A percentile compares a stretch with the other conserved stretches of the same genome.
phyloP scores from a whole-genome alignment of 2,888 invertebrate genomes.

The Hirtodrosophila histrioides region DNA sequence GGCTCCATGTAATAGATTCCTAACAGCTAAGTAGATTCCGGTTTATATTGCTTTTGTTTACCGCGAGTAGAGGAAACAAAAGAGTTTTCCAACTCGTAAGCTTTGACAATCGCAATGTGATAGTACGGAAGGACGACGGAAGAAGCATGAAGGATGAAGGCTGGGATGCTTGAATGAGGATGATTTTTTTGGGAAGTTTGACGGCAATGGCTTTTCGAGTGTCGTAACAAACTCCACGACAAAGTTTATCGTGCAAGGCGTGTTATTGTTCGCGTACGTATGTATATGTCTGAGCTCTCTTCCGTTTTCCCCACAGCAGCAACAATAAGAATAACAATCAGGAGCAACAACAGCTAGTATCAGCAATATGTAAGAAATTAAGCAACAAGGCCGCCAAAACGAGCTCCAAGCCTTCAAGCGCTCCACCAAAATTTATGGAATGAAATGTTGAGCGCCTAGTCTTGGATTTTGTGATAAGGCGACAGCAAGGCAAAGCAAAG shows the following conservation, averaged over 20 bases:
- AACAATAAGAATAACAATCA: slow-evolving; percentile 9
- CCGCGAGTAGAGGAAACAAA: slow-evolving; percentile 42
- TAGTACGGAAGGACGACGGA: not conserved
- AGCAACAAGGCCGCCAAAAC: slow-evolving; percentile 42
- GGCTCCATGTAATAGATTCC: slow-evolving; percentile 54
- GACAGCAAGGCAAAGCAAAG: slow-evolving; percentile 2
- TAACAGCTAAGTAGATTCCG: slow-evolving; percentile 62
- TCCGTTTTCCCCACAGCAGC: slow-evolving; percentile 12
- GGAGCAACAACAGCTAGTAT: slow-evolving; percentile 9
- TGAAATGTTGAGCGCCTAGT: slow-evolving; percentile 58
- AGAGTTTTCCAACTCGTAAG: slow-evolving; percentile 3
- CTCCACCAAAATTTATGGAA: slow-evolving; percentile 51
- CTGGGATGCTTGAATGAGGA: not conserved
- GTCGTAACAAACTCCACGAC: slow-evolving; percentile 50
- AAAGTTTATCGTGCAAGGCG: slow-evolving; percentile 41
- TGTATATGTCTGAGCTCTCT: slow-evolving; percentile 20
- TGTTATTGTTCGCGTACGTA: not conserved
- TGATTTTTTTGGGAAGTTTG: slow-evolving; percentile 37
- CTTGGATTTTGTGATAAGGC: slow-evolving; percentile 48
- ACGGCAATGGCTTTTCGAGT: slow-evolving; percentile 40
- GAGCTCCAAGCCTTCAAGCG: slow-evolving; percentile 43
- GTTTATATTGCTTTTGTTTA: slow-evolving; percentile 63
- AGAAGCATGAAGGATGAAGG: not conserved
- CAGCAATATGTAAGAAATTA: slow-evolving; percentile 56
- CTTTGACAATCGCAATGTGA: slow-evolving; percentile 19